These are phyloP conservation scores for Mythimna vitellina DNA, from an alignment of 2,888 invertebrate species.

Conservation along the genomic window DNA sequence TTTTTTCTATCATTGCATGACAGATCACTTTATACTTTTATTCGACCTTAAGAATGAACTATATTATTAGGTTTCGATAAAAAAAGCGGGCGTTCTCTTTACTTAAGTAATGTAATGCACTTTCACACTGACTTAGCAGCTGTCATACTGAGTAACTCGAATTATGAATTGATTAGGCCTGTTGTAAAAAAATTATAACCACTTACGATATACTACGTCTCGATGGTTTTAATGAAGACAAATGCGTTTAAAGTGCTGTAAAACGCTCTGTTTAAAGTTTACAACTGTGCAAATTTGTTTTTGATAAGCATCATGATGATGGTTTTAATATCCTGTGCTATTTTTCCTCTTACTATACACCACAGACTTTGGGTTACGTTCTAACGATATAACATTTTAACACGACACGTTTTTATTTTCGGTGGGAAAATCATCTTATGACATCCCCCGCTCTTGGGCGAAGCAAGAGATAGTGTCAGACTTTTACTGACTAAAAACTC, in stretches of 20 bases:
- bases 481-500: too few species aligned
- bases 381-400: too few species aligned
- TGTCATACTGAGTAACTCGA: slow-evolving; percentile 19
- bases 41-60: background rate
- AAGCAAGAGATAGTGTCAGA: too few species aligned
- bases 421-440: too few species aligned
- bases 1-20: too few species aligned
- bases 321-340: background rate
- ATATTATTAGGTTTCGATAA: background rate
- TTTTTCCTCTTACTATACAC: background rate
- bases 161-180: slow-evolving; percentile 31
- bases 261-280: slow-evolving; percentile 4
- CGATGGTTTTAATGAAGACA: slow-evolving; percentile 24
- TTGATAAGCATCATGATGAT: slow-evolving; percentile 4
- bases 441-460: too few species aligned
- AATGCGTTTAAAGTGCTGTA: slow-evolving; percentile 8
- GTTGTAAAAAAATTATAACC: slow-evolving; percentile 11
- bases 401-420: too few species aligned
- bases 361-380: background rate
- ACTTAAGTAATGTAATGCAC: slow-evolving; percentile 25
- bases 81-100: slow-evolving; percentile 1
- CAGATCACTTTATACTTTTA: too few species aligned
- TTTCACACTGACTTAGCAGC: slow-evolving; percentile 37
- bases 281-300: slow-evolving; percentile 16
- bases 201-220: slow-evolving; percentile 10